phyloP scores from a whole-genome alignment of 2,888 invertebrate genomes.

The Amphipoea lucens region DNA sequence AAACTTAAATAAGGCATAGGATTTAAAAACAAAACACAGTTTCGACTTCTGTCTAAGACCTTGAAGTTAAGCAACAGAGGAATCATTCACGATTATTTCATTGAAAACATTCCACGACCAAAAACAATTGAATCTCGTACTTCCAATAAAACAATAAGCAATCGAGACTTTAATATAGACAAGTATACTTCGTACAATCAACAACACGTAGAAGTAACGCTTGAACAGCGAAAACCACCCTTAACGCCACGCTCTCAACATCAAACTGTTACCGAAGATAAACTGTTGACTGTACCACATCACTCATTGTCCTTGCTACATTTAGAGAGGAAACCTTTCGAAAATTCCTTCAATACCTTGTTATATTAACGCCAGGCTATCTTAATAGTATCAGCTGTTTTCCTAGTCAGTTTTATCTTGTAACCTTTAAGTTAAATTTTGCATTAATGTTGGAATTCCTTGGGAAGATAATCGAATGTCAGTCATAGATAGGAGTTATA shows the following conservation, averaged over 20 bases:
- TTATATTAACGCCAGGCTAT: slow-evolving; percentile 41
- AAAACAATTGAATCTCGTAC: slow-evolving; percentile 58
- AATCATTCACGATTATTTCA: slow-evolving; percentile 49
- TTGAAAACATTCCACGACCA: slow-evolving; percentile 52
- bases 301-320: slow-evolving; percentile 79
- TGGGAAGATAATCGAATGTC: slow-evolving; percentile 50
- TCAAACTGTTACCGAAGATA: not conserved
- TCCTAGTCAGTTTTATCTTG: slow-evolving; percentile 35
- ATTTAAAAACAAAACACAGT: not conserved
- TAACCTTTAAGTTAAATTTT: slow-evolving; percentile 35
- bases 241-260: not conserved
- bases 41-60: not conserved
- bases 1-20: not conserved
- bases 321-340: slow-evolving; percentile 79
- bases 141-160: slow-evolving; percentile 56
- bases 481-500: slow-evolving; percentile 14
- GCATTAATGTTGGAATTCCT: slow-evolving; percentile 21
- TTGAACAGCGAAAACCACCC: slow-evolving; percentile 1
- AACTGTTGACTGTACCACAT: slow-evolving; percentile 32
- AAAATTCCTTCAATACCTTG: slow-evolving; percentile 75
- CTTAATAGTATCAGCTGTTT: slow-evolving; percentile 46
- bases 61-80: slow-evolving; percentile 21
- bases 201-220: not conserved
- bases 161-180: slow-evolving; percentile 36
- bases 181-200: slow-evolving; percentile 20